phyloP scores from a whole-genome alignment of 1,140 invertebrate genomes.

The Ips nitidus region DNA sequence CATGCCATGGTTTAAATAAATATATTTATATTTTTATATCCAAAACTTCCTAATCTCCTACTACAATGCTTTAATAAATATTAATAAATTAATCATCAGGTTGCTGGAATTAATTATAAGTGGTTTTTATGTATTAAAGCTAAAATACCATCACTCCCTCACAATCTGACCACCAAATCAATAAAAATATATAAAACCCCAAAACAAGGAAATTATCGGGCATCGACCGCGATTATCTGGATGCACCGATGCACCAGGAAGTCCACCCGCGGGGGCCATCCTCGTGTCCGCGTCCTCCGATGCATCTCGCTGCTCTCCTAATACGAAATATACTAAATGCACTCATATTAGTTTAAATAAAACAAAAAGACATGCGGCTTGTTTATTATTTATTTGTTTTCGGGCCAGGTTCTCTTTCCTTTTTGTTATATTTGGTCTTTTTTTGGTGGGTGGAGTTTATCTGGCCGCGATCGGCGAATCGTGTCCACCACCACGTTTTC shows the following conservation, averaged over 20 bases:
- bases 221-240: conserved; percentile 5
- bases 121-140: too few relatives aligned
- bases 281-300: background rate
- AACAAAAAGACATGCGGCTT: conserved; percentile 19
- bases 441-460: conserved; percentile 8
- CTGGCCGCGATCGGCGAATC: too few relatives aligned
- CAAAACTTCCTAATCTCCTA: too few relatives aligned
- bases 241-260: conserved; percentile 25
- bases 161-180: too few relatives aligned
- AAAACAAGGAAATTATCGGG: background rate
- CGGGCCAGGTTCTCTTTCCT: conserved; percentile 6
- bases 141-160: too few relatives aligned
- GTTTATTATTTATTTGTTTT: conserved; percentile 24
- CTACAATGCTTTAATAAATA: too few relatives aligned
- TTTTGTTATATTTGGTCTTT: conserved; percentile 9
- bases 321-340: conserved; percentile 32
- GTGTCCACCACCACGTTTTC: too few relatives aligned
- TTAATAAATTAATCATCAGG: too few relatives aligned
- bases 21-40: too few relatives aligned
- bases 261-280: conserved; percentile 8
- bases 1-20: too few relatives aligned
- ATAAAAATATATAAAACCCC: too few relatives aligned
- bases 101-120: too few relatives aligned
- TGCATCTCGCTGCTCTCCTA: conserved; percentile 20
- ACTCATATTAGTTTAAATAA: conserved; percentile 35